phyloP scores from a whole-genome alignment of 2,797 vertebrate species.

The Fistularia tabacaria region DNA sequence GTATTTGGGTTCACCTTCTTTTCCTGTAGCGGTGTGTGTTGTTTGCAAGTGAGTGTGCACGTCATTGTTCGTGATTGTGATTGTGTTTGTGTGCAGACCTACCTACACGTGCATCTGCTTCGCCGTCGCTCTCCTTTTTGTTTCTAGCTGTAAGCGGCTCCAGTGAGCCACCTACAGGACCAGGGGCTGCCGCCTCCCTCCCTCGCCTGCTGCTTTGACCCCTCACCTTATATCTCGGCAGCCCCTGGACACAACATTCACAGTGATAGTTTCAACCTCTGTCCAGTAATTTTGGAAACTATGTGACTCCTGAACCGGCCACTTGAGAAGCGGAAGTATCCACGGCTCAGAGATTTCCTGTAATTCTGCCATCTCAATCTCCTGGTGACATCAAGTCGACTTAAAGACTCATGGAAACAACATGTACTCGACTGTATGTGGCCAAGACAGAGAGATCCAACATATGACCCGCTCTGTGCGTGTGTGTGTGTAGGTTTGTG shows the following conservation, averaged over 20 bases:
- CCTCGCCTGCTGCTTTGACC: constrained; percentile 42
- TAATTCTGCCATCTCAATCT: constrained; percentile 52
- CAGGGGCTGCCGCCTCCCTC: constrained; percentile 29
- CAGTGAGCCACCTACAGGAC: constrained; percentile 54
- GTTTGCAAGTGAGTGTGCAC: constrained; percentile 5
- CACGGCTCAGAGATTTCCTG: constrained; percentile 42
- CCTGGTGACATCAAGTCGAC: constrained; percentile 26
- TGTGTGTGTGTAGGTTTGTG: not conserved
- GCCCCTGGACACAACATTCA: constrained; percentile 21
- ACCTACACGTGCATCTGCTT: constrained; percentile 37
- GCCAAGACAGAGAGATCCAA: no score
- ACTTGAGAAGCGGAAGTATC: constrained; percentile 48
- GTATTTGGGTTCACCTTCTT: constrained; percentile 68
- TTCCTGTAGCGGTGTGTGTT: constrained; percentile 36
- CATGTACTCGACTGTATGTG: constrained; percentile 1
- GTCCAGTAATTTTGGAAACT: constrained; percentile 35
- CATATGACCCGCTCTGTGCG: not conserved
- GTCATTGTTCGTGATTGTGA: not conserved
- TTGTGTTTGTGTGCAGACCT: constrained; percentile 12
- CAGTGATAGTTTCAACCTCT: constrained; percentile 28
- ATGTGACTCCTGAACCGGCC: constrained; percentile 26
- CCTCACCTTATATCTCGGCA: constrained; percentile 35
- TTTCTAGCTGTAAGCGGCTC: constrained; percentile 56
- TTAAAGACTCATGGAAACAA: constrained; percentile 19
- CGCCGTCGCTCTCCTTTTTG: constrained; percentile 20